phyloP scores from a whole-genome alignment of 2,797 vertebrate genomes.

The Tamandua tetradactyla region DNA sequence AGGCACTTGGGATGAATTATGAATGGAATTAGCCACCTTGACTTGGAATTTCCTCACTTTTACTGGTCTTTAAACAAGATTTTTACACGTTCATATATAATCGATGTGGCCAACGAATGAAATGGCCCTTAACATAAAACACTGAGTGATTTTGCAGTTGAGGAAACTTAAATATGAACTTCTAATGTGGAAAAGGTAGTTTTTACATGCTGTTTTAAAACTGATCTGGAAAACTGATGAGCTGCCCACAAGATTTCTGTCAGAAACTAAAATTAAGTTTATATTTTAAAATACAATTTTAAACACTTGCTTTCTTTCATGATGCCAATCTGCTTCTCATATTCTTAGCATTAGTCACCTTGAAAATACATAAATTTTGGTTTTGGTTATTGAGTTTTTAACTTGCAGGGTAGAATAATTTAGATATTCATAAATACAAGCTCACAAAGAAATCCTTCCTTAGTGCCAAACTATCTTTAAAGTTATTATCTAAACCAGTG shows the following conservation, averaged over 20 bases:
- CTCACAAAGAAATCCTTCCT: conserved; percentile 19
- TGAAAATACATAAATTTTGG: conserved; percentile 66
- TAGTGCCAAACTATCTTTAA: conserved; percentile 55
- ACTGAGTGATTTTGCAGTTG: conserved; percentile 68
- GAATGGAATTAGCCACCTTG: conserved; percentile 71
- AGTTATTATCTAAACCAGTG: neutral
- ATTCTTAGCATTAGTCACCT: conserved; percentile 32
- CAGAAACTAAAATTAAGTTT: conserved; percentile 65
- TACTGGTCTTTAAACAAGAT: conserved; percentile 70
- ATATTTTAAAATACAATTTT: conserved; percentile 69
- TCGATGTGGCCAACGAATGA: conserved; percentile 58
- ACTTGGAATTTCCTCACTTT: conserved; percentile 78
- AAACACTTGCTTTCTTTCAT: conserved; percentile 42
- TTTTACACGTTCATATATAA: conserved; percentile 71
- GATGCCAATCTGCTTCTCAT: conserved; percentile 60
- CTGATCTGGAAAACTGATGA: conserved; percentile 74
- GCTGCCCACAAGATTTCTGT: conserved; percentile 66
- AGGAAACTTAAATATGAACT: conserved; percentile 77
- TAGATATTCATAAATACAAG: conserved; percentile 60
- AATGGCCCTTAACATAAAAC: conserved; percentile 65
- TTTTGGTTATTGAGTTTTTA: conserved; percentile 59
- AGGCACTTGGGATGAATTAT: conserved; percentile 63
- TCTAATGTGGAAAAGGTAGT: conserved; percentile 71
- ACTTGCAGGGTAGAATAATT: conserved; percentile 38
- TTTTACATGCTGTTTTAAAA: conserved; percentile 72